phyloP scores from a whole-genome alignment of 2,113 vertebrate species.

The Spermophilus dauricus region DNA sequence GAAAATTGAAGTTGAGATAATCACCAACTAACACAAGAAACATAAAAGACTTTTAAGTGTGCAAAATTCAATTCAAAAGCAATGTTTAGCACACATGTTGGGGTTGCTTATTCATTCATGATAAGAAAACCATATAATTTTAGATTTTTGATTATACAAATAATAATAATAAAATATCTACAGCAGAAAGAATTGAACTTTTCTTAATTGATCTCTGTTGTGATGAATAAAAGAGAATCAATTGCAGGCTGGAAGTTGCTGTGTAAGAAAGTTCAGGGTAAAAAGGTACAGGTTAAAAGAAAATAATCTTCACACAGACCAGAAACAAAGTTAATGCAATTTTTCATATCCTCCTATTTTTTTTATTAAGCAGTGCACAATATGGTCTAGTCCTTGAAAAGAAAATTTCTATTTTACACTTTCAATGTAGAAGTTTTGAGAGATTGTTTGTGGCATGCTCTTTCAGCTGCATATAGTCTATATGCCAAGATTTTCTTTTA shows the following conservation, averaged over 20 bases:
- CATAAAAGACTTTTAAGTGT: constrained; percentile 59
- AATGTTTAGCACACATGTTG: constrained; percentile 44
- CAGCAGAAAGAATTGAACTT: not conserved
- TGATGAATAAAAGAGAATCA: not conserved
- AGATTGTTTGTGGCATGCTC: not conserved
- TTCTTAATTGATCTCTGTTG: not conserved
- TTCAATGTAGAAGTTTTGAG: not conserved
- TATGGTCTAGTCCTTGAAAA: not conserved
- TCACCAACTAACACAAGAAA: constrained; percentile 63
- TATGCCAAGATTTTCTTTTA: not conserved
- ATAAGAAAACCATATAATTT: constrained; percentile 58
- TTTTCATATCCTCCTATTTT: not conserved
- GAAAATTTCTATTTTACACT: not conserved
- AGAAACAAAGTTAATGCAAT: not conserved
- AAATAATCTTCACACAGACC: constrained; percentile 13
- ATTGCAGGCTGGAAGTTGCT: not conserved
- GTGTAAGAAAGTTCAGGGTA: not conserved
- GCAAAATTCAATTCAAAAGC: constrained; percentile 73
- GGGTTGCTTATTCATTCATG: not conserved
- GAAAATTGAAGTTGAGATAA: constrained; percentile 62
- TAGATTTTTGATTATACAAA: not conserved
- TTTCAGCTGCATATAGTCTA: not conserved
- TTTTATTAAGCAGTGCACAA: not conserved
- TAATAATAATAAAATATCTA: constrained; percentile 12
- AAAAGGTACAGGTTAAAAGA: not conserved